Base-by-base conservation (phyloP, 2,797 vertebrate genomes). In the Bovichtus variegatus region DNA sequence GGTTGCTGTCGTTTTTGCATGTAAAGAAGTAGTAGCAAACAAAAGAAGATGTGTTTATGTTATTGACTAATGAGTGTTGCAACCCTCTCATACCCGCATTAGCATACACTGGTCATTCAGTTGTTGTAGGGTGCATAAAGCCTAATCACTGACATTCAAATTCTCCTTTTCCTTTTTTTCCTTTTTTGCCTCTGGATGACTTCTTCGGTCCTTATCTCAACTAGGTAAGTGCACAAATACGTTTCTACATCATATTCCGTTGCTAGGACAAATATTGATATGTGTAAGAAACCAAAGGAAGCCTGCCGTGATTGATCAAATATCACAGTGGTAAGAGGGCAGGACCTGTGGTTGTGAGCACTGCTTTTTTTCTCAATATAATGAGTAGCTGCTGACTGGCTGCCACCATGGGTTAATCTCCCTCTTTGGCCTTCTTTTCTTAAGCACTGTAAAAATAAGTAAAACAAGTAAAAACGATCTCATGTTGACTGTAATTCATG, bases 191-290 rank as follows among this genome's bases (percentile, higher is more conserved):
- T 79, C 31, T 41, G 31, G 53, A 71, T 64, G 46, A 46, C 50
- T 72, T 43, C 62, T 47, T 60, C 3, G 50, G 4, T 10, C 19
- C 46, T 65, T 64, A 15, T 71, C 59, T 27, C 54, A 49, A 83
- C 70, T 58, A 95, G 93, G 94, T 95, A 90, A 94, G 94, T 87
- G 25, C 46, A 74, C 23, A 85, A 59, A 81, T 80, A 51, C 59
- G 79, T 85, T 78, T 78, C 23, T 21, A 34, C n/a, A 58, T 83
- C 34, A 36, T 65, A 21, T 57, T 76, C 11, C 7, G 21, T 55
- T 80, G 55, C 29, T 47, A 50, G 27, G 34, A 53, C 44, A 70
- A 60, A 74, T 87, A 82, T 85, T 78, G 54, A 84, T 79, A 77
- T 61, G 23, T 41, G 19, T 74, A 63, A 84, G 81, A 74, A 67